Evolutionary conservation across 2,113 vertebrate species (phyloP).

Genomic region (Thunnus maccoyii): DNA sequence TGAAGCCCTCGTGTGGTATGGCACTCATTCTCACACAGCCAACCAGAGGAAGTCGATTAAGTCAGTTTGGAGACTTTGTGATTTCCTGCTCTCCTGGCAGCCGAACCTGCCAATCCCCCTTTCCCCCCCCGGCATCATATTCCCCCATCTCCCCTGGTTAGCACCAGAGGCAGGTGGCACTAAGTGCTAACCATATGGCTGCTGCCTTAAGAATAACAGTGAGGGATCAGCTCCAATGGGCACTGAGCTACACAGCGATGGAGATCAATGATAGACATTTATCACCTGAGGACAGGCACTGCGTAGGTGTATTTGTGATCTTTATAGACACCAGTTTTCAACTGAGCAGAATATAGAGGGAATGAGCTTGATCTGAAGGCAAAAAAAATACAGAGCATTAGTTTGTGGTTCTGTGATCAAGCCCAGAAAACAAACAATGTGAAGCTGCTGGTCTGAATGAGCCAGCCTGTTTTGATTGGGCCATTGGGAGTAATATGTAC

Average conservation of each 20-base stretch:
- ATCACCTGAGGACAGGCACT: constrained; percentile 69
- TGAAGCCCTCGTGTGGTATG: constrained; percentile 32
- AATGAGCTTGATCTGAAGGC: constrained; percentile 21
- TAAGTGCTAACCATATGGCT: constrained; percentile 80
- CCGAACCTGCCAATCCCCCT: constrained; percentile 51
- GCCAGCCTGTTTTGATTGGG: constrained; percentile 43
- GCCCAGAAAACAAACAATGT: constrained; percentile 25
- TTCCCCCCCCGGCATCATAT: constrained; percentile 39
- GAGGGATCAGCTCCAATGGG: constrained; percentile 70
- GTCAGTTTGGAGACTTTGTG: constrained; percentile 64
- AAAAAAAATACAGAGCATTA: constrained; percentile 5
- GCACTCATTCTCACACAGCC: constrained; percentile 36
- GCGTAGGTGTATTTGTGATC: constrained; percentile 68
- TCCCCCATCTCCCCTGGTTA: constrained; percentile 60
- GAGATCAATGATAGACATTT: constrained; percentile 80
- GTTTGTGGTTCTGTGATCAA: constrained; percentile 29
- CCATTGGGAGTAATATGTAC: constrained; percentile 51
- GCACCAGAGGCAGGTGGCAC: constrained; percentile 79
- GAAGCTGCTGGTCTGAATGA: constrained; percentile 45
- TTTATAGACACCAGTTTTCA: constrained; percentile 58
- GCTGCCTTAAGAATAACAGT: constrained; percentile 67
- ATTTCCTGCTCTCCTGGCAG: constrained; percentile 59
- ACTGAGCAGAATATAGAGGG: constrained; percentile 25
- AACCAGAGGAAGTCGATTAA: constrained; percentile 70
- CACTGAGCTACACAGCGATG: constrained; percentile 61